A percentile compares a stretch with the other conserved stretches of the same genome.
Evolutionary conservation across 2,888 invertebrate genomes (phyloP).

Genomic region (Mesoligia furuncula): DNA sequence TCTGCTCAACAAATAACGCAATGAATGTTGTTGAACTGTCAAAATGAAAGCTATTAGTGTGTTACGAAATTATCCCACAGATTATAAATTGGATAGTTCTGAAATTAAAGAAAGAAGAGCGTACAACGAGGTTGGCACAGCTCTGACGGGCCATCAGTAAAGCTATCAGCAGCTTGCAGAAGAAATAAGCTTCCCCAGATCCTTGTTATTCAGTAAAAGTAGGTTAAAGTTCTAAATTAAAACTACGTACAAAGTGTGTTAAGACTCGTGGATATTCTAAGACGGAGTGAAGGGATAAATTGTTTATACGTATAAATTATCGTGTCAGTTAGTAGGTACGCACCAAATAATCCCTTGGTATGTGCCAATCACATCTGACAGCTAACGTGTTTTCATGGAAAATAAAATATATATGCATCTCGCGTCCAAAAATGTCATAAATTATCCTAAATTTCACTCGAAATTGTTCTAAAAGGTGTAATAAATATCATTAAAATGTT

Average conservation of each 20-base stretch:
- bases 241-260: slow-evolving; percentile 54
- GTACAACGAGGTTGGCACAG: slow-evolving; percentile 19
- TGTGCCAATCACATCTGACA: slow-evolving; percentile 51
- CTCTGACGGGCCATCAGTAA: slow-evolving; percentile 29
- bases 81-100: slow-evolving; percentile 28
- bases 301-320: slow-evolving; percentile 60
- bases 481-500: slow-evolving; percentile 72
- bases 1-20: neutral
- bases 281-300: slow-evolving; percentile 57
- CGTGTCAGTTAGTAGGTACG: slow-evolving; percentile 42
- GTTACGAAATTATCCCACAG: neutral
- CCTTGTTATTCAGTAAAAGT: slow-evolving; percentile 50
- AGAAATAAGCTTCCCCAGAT: slow-evolving; percentile 46
- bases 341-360: slow-evolving; percentile 45
- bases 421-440: slow-evolving; percentile 62
- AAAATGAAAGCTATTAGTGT: neutral
- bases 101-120: slow-evolving; percentile 18
- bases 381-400: slow-evolving; percentile 54
- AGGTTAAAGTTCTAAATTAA: slow-evolving; percentile 60
- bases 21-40: slow-evolving; percentile 1
- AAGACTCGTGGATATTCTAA: slow-evolving; percentile 57
- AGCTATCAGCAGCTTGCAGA: slow-evolving; percentile 32
- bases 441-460: slow-evolving; percentile 68
- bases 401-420: slow-evolving; percentile 60
- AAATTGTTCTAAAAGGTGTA: slow-evolving; percentile 71